phyloP scores from a whole-genome alignment of 2,113 vertebrate genomes.

The Thymallus thymallus region DNA sequence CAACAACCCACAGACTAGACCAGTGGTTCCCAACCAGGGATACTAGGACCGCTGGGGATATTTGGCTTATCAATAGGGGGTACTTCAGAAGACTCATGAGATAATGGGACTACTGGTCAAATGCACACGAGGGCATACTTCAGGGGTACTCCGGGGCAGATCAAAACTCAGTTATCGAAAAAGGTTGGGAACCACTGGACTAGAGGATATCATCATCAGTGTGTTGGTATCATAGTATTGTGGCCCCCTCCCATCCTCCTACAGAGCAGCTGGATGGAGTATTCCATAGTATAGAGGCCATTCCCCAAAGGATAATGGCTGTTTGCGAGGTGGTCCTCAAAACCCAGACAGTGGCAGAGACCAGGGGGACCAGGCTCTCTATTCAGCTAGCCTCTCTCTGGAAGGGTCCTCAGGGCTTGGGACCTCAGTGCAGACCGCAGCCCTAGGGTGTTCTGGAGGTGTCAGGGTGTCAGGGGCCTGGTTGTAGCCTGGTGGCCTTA shows the following conservation, averaged over 20 bases:
- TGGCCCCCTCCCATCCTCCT: slow-evolving; percentile 6
- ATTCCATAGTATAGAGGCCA: slow-evolving; percentile 5
- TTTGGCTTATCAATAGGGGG: too few species aligned
- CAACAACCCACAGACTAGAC: slow-evolving; percentile 12
- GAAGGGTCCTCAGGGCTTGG: not conserved
- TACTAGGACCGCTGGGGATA: too few species aligned
- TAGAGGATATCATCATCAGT: not conserved
- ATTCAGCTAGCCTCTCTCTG: not conserved
- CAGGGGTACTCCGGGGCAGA: too few species aligned
- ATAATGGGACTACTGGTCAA: too few species aligned
- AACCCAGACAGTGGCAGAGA: slow-evolving; percentile 1
- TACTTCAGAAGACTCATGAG: too few species aligned
- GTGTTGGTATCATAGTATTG: not conserved
- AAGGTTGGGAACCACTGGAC: too few species aligned
- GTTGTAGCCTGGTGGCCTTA: slow-evolving; percentile 25
- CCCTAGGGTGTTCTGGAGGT: slow-evolving; percentile 18
- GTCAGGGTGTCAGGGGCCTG: not conserved
- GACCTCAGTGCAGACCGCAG: slow-evolving; percentile 1
- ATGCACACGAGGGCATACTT: too few species aligned
- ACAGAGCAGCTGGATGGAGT: not conserved
- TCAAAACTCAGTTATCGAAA: too few species aligned
- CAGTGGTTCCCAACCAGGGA: too few species aligned
- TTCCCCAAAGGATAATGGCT: not conserved
- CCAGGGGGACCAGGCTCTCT: not conserved
- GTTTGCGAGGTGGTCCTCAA: slow-evolving; percentile 7